Evolutionary conservation across 2,113 vertebrate species (phyloP).

Genomic region (Willisornis vidua): DNA sequence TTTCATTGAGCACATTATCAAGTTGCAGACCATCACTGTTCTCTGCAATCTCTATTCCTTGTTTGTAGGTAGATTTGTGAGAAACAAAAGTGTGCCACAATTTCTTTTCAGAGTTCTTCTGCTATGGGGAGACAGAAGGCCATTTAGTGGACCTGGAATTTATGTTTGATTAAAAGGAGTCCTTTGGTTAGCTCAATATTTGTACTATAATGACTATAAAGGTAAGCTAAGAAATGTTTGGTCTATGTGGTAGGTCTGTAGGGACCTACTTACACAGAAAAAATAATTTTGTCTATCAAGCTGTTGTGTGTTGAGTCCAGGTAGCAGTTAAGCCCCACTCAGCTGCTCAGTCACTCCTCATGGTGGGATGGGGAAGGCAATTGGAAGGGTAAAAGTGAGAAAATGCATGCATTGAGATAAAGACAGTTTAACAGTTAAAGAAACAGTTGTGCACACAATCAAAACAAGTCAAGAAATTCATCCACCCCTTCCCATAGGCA

Average conservation of each 20-base stretch:
- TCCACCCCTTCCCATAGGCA: neutral
- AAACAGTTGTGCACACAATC: rapidly evolving
- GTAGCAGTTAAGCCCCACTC: rapidly evolving
- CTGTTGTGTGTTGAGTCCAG: neutral
- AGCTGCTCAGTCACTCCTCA: neutral
- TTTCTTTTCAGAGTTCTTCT: neutral
- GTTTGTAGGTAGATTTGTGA: neutral
- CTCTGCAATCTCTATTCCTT: neutral
- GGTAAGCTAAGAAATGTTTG: neutral
- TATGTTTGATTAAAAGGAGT: neutral
- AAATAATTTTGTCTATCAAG: neutral
- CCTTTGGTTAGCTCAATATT: neutral
- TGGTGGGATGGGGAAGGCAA: rapidly evolving
- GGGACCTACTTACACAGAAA: neutral
- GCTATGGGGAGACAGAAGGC: neutral
- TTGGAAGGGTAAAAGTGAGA: neutral
- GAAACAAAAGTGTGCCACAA: neutral
- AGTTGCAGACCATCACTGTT: neutral
- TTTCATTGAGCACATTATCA: neutral
- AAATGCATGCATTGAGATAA: rapidly evolving
- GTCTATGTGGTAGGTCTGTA: neutral
- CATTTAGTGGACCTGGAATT: neutral
- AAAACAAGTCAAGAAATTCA: neutral
- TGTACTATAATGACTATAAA: neutral
- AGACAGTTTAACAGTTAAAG: neutral